These are phyloP conservation scores for Nysson spinosus DNA, from an alignment of 2,888 invertebrate genomes.

Conservation along the genomic window DNA sequence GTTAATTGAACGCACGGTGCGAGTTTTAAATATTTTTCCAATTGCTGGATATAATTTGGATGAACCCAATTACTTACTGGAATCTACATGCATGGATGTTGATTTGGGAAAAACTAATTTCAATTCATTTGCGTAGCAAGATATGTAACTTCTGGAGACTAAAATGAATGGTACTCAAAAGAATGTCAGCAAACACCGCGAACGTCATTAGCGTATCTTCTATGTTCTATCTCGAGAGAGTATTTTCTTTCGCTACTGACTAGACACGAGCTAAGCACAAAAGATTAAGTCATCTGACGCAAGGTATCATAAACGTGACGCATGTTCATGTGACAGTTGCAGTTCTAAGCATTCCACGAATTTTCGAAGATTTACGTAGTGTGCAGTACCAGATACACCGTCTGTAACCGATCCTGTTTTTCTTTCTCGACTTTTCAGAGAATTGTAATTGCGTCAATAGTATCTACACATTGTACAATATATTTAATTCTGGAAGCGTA, in stretches of 20 bases:
- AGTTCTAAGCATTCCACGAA: constrained; percentile 59
- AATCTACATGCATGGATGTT: too few relatives aligned
- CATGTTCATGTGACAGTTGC: constrained; percentile 30
- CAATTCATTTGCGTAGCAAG: too few relatives aligned
- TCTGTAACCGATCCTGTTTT: constrained; percentile 27
- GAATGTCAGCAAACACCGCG: constrained; percentile 3
- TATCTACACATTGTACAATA: neutral
- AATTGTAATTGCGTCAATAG: constrained; percentile 9
- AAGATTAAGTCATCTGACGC: constrained; percentile 51
- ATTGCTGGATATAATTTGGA: too few relatives aligned
- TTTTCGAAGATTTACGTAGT: constrained; percentile 36
- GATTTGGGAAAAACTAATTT: too few relatives aligned
- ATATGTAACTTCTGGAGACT: too few relatives aligned
- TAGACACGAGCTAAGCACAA: constrained; percentile 65
- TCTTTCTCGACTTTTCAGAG: constrained; percentile 13
- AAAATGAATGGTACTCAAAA: neutral
- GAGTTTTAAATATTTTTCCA: too few relatives aligned
- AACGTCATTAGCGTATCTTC: constrained; percentile 6
- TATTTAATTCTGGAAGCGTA: neutral
- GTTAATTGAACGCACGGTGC: too few relatives aligned
- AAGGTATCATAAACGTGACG: constrained; percentile 17
- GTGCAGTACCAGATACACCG: constrained; percentile 15
- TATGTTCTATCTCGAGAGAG: constrained; percentile 36
- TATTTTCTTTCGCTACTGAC: constrained; percentile 54
- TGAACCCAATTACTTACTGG: too few relatives aligned